Conservation (phyloP, 2,113 vertebrate species). For the Mesoclemmys tuberculata region DNA sequence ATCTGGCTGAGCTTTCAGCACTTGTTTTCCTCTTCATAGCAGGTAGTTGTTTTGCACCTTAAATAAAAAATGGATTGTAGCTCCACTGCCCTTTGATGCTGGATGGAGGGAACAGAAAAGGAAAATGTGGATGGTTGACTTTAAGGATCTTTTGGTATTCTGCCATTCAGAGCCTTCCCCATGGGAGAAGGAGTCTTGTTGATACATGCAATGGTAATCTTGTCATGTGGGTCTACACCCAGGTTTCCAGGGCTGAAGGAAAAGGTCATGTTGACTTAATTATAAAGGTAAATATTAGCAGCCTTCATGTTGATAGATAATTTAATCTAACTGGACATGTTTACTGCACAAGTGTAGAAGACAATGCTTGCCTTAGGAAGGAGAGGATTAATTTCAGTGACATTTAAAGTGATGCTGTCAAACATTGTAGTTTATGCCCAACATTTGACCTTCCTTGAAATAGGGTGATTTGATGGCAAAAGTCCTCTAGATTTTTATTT, state of each 20-base stretch:
- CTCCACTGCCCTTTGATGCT: neutral
- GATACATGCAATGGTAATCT: constrained; percentile 70
- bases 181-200: neutral
- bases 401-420: neutral
- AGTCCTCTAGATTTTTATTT: neutral
- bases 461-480: neutral
- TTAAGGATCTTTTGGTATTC: neutral
- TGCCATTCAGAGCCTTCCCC: neutral
- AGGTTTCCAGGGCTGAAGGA: constrained; percentile 90
- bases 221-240: constrained; percentile 92
- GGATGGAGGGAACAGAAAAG: neutral
- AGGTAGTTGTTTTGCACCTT: neutral
- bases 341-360: too few species aligned
- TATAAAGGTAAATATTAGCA: constrained; percentile 84
- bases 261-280: constrained; percentile 90
- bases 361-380: neutral
- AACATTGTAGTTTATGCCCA: neutral
- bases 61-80: neutral
- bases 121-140: neutral
- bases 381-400: neutral
- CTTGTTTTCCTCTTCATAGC: too few species aligned
- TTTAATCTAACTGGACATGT: neutral
- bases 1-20: neutral
- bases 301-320: neutral
- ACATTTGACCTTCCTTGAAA: neutral